Conservation (phyloP, 2,888 invertebrate species). For the Operophtera brumata region DNA sequence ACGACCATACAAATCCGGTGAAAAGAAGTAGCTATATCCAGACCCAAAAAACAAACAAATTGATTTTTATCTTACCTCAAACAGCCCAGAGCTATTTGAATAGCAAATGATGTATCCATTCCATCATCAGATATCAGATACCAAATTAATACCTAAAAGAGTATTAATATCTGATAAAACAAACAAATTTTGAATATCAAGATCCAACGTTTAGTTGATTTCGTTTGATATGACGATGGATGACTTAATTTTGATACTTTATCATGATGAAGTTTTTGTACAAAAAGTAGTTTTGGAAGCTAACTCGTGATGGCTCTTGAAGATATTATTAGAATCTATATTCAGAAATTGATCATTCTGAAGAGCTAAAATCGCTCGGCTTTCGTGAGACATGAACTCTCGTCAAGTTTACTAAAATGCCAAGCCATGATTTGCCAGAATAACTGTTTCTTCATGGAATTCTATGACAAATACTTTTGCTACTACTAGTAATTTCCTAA, state of each 20-base stretch:
- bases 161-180: constrained; percentile 68
- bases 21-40: constrained; percentile 10
- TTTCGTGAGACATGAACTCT: too few relatives aligned
- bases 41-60: constrained; percentile 7
- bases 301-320: neutral
- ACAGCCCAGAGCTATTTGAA: constrained; percentile 67
- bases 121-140: constrained; percentile 67
- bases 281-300: neutral
- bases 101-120: constrained; percentile 74
- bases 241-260: constrained; percentile 52
- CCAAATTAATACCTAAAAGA: constrained; percentile 59
- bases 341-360: neutral
- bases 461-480: too few relatives aligned
- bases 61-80: constrained; percentile 35
- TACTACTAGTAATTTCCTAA: too few relatives aligned
- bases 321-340: neutral
- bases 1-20: neutral
- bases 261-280: constrained; percentile 1
- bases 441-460: too few relatives aligned
- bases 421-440: too few relatives aligned
- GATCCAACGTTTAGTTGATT: constrained; percentile 55
- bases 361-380: too few relatives aligned
- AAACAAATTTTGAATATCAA: constrained; percentile 75
- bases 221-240: constrained; percentile 32
- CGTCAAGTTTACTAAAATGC: too few relatives aligned